Evolutionary conservation across 2,797 vertebrate species (phyloP).

Genomic region (Spinus olivaceus): DNA sequence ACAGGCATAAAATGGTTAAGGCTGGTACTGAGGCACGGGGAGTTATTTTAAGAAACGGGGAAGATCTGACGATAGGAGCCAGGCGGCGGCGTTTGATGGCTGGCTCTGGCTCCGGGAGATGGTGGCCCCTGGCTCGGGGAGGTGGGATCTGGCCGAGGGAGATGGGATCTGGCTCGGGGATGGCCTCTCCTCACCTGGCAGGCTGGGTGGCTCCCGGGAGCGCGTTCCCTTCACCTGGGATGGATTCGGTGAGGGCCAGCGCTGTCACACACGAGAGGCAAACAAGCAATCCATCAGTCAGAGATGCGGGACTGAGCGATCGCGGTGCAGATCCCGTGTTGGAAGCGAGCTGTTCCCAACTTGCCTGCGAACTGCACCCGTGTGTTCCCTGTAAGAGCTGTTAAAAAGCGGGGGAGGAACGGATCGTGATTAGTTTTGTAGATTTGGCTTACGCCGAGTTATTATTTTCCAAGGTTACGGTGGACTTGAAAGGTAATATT

Average conservation of each 20-base stretch:
- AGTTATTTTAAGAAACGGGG: slow-evolving; percentile 33
- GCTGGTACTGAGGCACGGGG: neutral
- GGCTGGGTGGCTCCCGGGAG: neutral
- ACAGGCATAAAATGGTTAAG: neutral
- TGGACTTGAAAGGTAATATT: slow-evolving; percentile 21
- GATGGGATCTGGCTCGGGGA: neutral
- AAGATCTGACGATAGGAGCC: neutral
- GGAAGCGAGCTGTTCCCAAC: slow-evolving; percentile 21
- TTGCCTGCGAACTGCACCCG: neutral
- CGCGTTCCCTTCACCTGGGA: neutral
- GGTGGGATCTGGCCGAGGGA: neutral
- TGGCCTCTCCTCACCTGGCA: neutral
- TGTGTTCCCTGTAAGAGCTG: neutral
- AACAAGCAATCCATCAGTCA: neutral
- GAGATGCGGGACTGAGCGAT: neutral
- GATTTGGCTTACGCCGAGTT: neutral
- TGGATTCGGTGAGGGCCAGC: neutral
- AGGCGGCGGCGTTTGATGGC: slow-evolving; percentile 23
- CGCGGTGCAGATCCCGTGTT: neutral
- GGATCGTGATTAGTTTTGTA: neutral
- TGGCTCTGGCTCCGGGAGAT: neutral
- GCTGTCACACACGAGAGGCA: neutral
- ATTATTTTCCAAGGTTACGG: slow-evolving; percentile 9
- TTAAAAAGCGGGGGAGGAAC: slow-evolving; percentile 13
- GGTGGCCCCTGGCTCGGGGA: neutral